Percentiles rank a stretch among this genome's conserved stretches.
phyloP scores from a whole-genome alignment of 2,888 invertebrate species.

The Plutella xylostella region DNA sequence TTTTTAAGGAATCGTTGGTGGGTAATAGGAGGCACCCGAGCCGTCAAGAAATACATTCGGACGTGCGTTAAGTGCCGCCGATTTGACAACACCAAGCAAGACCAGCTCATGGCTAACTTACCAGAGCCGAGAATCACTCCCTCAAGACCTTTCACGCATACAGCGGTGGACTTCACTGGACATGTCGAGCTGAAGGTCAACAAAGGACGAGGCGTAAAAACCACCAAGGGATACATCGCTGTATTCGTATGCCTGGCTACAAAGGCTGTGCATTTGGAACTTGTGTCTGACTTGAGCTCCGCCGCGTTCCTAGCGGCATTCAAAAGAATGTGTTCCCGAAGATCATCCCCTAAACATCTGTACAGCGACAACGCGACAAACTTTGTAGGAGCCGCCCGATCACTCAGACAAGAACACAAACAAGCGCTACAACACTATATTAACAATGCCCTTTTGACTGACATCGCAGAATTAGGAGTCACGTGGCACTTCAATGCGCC shows the following conservation, averaged over 20 bases:
- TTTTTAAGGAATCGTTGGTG: too few species aligned
- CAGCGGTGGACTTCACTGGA: too few species aligned
- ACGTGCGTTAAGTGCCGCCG: too few species aligned
- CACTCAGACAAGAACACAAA: conserved; percentile 8
- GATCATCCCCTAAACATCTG: conserved; percentile 20
- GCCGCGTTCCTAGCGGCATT: conserved; percentile 22
- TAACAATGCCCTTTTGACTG: background rate
- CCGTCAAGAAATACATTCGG: too few species aligned
- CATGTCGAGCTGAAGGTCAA: conserved; percentile 8
- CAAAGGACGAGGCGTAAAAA: background rate
- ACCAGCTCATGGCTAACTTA: too few species aligned
- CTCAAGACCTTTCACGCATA: too few species aligned
- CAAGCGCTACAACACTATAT: conserved; percentile 5
- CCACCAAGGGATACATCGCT: conserved; percentile 8
- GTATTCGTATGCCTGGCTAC: conserved; percentile 16
- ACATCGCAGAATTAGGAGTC: conserved; percentile 2
- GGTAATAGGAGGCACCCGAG: too few species aligned
- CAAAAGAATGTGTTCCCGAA: conserved; percentile 20
- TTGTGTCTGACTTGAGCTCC: conserved; percentile 21
- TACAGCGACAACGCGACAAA: conserved; percentile 23
- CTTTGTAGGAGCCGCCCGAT: conserved; percentile 17
- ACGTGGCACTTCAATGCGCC: conserved; percentile 17
- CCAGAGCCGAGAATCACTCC: too few species aligned
- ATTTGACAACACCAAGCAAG: too few species aligned
- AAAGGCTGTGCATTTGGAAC: conserved; percentile 20